phyloP scores from a whole-genome alignment of 2,888 invertebrate species.

The Nudaria mundana region DNA sequence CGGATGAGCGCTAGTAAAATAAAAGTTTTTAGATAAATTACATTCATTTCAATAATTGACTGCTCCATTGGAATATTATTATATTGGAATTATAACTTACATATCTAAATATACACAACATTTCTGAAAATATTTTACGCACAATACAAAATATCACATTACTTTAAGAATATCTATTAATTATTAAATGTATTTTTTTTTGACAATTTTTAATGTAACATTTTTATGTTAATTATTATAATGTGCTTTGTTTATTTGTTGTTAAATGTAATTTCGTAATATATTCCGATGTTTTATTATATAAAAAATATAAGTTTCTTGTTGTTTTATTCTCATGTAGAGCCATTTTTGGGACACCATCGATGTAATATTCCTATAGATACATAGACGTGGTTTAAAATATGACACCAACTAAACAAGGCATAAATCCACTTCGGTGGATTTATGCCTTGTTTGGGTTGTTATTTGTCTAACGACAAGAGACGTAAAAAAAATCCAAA shows the following conservation, averaged over 20 bases:
- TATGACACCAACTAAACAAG: no score
- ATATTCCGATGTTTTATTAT: slow-evolving; percentile 77
- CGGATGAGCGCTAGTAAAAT: no score
- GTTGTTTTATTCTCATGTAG: slow-evolving; percentile 43
- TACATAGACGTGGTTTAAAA: no score
- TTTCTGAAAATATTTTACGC: slow-evolving; percentile 59
- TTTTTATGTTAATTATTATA: slow-evolving; percentile 23
- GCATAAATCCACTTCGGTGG: no score
- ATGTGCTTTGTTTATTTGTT: slow-evolving; percentile 50
- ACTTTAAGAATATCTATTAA: slow-evolving; percentile 30
- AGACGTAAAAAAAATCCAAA: no score
- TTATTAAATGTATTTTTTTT: slow-evolving; percentile 9
- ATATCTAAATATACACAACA: slow-evolving; percentile 63
- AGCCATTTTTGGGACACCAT: neutral
- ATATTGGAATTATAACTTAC: slow-evolving; percentile 45
- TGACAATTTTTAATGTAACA: slow-evolving; percentile 20
- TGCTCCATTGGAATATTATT: slow-evolving; percentile 58
- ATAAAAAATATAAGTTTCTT: slow-evolving; percentile 45
- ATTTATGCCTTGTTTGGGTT: no score
- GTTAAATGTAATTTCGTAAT: slow-evolving; percentile 72
- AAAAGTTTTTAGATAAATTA: slow-evolving; percentile 7
- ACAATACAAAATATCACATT: slow-evolving; percentile 47
- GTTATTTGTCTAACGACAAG: no score
- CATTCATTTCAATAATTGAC: slow-evolving; percentile 35
- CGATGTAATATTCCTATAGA: neutral